phyloP scores from a whole-genome alignment of 2,888 invertebrate genomes.

The Orchesellides sinensis region DNA sequence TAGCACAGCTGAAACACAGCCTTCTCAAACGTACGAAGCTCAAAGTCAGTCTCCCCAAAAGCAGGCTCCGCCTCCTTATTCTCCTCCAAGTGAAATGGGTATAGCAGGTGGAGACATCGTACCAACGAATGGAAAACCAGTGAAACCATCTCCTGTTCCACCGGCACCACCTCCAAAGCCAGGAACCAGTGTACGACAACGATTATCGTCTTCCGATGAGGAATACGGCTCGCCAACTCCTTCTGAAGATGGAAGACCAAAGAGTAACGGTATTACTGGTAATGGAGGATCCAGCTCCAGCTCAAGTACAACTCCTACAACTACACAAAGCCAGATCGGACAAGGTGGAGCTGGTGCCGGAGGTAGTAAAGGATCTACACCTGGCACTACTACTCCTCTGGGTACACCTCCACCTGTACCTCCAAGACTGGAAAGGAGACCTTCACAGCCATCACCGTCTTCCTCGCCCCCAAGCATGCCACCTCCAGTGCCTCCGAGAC shows the following conservation, averaged over 20 bases:
- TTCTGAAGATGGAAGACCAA: slow-evolving; percentile 57
- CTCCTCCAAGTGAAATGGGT: slow-evolving; percentile 26
- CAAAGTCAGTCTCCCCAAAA: slow-evolving; percentile 34
- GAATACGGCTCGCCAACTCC: slow-evolving; percentile 51
- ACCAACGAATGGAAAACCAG: slow-evolving; percentile 58
- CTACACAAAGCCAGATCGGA: slow-evolving; percentile 68
- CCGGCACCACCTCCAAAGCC: slow-evolving; percentile 72
- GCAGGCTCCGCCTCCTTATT: slow-evolving; percentile 50
- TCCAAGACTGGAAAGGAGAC: slow-evolving; percentile 72
- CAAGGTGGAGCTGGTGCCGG: slow-evolving; percentile 35
- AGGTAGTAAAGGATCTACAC: slow-evolving; percentile 69
- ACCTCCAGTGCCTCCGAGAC: slow-evolving; percentile 74
- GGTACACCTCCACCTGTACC: slow-evolving; percentile 74
- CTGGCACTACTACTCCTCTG: slow-evolving; percentile 70
- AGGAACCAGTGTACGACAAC: slow-evolving; percentile 58
- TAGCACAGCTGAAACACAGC: background rate
- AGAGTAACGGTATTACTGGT: slow-evolving; percentile 55
- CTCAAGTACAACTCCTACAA: slow-evolving; percentile 72
- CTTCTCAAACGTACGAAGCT: slow-evolving; percentile 24
- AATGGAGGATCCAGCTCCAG: slow-evolving; percentile 69
- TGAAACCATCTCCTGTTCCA: slow-evolving; percentile 65
- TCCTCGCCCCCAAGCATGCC: slow-evolving; percentile 74
- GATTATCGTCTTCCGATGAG: slow-evolving; percentile 65
- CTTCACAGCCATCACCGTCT: slow-evolving; percentile 72
- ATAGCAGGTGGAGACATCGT: too few relatives aligned